Conservation (phyloP, 1,140 invertebrate genomes). For the Phortica variegata region DNA sequence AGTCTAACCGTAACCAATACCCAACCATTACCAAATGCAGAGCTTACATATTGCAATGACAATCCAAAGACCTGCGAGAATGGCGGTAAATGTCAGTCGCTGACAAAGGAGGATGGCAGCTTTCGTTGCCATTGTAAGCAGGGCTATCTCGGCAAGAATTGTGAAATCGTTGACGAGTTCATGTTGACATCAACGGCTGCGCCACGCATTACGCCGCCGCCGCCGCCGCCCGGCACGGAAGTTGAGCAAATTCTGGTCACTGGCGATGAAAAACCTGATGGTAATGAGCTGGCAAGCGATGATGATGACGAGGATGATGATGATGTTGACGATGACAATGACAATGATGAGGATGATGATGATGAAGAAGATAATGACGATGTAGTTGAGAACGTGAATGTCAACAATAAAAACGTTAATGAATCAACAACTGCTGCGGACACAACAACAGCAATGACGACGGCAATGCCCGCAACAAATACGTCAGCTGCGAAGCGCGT, state of each 20-base stretch:
- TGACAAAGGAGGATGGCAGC: slow-evolving; percentile 72
- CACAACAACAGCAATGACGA: background rate
- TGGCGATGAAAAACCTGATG: slow-evolving; percentile 31
- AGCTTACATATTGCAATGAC: slow-evolving; percentile 74
- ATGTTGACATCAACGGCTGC: slow-evolving; percentile 44
- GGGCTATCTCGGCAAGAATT: slow-evolving; percentile 63
- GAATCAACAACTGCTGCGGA: background rate
- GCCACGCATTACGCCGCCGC: slow-evolving; percentile 57
- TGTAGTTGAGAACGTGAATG: slow-evolving; percentile 7
- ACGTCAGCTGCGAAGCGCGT: slow-evolving; percentile 1
- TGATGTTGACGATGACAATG: slow-evolving; percentile 25
- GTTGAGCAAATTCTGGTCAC: background rate
- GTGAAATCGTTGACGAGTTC: slow-evolving; percentile 60
- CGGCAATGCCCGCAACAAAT: slow-evolving; percentile 2
- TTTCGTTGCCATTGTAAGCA: slow-evolving; percentile 70
- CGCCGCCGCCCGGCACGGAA: slow-evolving; percentile 1
- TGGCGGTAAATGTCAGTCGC: slow-evolving; percentile 75
- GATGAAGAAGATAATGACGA: slow-evolving; percentile 25
- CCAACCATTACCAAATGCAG: slow-evolving; percentile 54
- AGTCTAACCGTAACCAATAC: background rate
- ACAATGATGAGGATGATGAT: no score
- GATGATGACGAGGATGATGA: slow-evolving; percentile 1
- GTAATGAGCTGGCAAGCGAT: slow-evolving; percentile 9
- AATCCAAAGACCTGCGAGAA: slow-evolving; percentile 72
- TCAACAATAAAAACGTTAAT: background rate